These are phyloP conservation scores for Glaucopsyche alexis DNA, from an alignment of 2,888 invertebrate species.

Conservation along the genomic window DNA sequence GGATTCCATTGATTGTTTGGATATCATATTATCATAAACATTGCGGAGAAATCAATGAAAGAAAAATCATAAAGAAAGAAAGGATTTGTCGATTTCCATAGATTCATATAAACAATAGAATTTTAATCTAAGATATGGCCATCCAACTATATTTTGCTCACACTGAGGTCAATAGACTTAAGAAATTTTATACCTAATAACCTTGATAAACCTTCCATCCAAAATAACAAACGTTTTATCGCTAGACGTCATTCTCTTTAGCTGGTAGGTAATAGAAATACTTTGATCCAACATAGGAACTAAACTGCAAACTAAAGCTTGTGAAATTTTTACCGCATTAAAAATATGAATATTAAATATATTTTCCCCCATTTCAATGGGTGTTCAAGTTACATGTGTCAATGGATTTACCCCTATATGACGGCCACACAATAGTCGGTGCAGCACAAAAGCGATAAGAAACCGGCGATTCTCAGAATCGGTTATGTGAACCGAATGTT, in stretches of 20 bases:
- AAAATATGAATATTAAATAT: not conserved
- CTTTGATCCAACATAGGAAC: not conserved
- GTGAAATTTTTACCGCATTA: not conserved
- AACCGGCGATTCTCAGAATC: conserved; percentile 32
- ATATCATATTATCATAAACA: conserved; percentile 7
- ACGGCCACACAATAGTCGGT: conserved; percentile 30
- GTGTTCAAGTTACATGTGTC: conserved; percentile 36
- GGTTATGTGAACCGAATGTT: conserved; percentile 30
- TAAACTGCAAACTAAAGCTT: not conserved
- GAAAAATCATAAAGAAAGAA: too few species aligned
- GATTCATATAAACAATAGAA: too few species aligned
- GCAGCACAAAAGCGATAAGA: conserved; percentile 39
- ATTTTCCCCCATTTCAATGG: not conserved
- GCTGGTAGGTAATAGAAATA: too few species aligned
- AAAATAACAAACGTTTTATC: too few species aligned
- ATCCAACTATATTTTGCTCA: too few species aligned
- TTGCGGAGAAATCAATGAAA: not conserved
- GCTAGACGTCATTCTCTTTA: too few species aligned
- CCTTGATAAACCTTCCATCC: too few species aligned
- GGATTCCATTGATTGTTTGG: conserved; percentile 12
- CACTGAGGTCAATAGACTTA: too few species aligned
- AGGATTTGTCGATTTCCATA: too few species aligned
- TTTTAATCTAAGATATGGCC: too few species aligned
- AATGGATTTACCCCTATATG: conserved; percentile 35
- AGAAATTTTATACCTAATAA: too few species aligned